phyloP scores from a whole-genome alignment of 2,113 vertebrate genomes.

The Melanostigma gelatinosum region DNA sequence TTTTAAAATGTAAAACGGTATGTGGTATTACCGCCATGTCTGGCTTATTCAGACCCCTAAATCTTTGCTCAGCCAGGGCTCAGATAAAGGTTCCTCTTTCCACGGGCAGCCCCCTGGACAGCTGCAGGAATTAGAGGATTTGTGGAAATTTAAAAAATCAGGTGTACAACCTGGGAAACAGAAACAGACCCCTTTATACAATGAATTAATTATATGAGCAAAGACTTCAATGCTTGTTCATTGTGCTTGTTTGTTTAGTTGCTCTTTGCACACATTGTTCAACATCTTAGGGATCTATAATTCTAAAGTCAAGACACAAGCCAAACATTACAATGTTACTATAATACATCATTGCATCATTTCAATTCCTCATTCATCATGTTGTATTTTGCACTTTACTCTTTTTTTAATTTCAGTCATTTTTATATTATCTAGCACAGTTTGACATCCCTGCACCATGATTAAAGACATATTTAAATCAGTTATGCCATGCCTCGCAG shows the following conservation, averaged over 20 bases:
- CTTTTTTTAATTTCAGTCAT: neutral
- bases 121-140: neutral
- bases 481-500: neutral
- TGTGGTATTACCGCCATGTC: constrained; percentile 32
- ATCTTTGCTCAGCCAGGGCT: constrained; percentile 35
- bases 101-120: neutral
- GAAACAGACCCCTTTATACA: neutral
- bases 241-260: neutral
- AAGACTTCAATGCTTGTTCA: neutral
- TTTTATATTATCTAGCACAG: neutral
- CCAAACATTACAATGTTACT: neutral
- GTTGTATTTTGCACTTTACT: neutral
- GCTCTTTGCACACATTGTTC: neutral
- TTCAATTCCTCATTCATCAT: neutral
- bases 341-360: neutral
- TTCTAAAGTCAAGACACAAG: neutral
- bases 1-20: constrained; percentile 9
- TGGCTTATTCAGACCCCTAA: constrained; percentile 25
- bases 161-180: neutral
- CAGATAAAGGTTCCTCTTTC: constrained; percentile 55
- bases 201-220: neutral
- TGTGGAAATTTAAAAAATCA: neutral
- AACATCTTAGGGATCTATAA: neutral
- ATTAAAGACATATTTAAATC: constrained; percentile 19
- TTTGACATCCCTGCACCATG: neutral